phyloP scores from a whole-genome alignment of 2,113 vertebrate genomes.

The Rhinoptilus africanus region DNA sequence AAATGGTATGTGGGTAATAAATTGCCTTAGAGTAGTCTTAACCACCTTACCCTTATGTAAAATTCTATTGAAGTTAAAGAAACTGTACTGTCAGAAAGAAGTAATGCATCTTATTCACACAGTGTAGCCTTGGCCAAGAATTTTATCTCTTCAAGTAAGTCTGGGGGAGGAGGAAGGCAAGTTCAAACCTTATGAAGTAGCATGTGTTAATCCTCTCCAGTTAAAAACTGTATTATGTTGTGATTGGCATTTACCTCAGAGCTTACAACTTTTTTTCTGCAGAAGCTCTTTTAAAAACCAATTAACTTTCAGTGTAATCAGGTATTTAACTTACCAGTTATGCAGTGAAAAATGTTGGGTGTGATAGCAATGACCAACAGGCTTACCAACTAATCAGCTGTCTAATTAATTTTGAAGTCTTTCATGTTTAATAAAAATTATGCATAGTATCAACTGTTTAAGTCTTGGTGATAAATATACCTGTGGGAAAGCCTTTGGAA shows the following conservation, averaged over 20 bases:
- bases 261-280: not conserved
- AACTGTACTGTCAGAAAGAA: not conserved
- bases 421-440: slow-evolving; percentile 52
- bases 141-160: not conserved
- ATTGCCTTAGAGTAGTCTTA: not conserved
- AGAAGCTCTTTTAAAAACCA: slow-evolving; percentile 37
- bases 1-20: not conserved
- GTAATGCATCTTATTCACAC: not conserved
- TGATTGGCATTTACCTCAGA: slow-evolving; percentile 33
- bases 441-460: not conserved
- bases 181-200: not conserved
- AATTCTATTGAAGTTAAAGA: not conserved
- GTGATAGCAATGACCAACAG: slow-evolving; percentile 42
- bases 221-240: not conserved
- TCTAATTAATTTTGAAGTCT: slow-evolving; percentile 51
- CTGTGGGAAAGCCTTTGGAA: not conserved
- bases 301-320: slow-evolving; percentile 53
- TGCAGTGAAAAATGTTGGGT: slow-evolving; percentile 30
- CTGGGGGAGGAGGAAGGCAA: not conserved
- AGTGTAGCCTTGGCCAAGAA: not conserved
- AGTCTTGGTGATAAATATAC: not conserved
- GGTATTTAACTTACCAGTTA: slow-evolving; percentile 47
- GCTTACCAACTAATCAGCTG: slow-evolving; percentile 23
- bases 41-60: not conserved
- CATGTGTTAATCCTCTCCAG: not conserved